Evolutionary conservation across 2,888 invertebrate species (phyloP).

Genomic region (Apamea crenata): DNA sequence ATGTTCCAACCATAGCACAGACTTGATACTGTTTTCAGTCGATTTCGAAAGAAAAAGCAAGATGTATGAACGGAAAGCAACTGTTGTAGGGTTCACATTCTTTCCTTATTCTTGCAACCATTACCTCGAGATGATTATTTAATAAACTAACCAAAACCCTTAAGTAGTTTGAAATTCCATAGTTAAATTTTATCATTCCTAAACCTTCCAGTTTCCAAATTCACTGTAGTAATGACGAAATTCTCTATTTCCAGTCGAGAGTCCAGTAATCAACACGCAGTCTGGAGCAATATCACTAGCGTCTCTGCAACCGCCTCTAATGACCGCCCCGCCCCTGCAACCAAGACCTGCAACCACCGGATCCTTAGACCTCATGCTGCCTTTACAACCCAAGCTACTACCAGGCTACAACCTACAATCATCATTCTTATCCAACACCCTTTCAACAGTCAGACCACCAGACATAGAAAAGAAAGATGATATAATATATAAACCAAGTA

Average conservation of each 20-base stretch:
- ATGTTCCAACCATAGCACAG: conserved; percentile 65
- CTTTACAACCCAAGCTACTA: conserved; percentile 93
- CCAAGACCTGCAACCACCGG: conserved; percentile 93
- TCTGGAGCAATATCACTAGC: conserved; percentile 88
- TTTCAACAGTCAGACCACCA: conserved; percentile 88
- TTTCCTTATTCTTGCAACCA: conserved; percentile 7
- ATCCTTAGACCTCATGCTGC: conserved; percentile 92
- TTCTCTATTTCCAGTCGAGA: conserved; percentile 90
- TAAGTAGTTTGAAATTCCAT: conserved; percentile 13
- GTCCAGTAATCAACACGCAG: conserved; percentile 87
- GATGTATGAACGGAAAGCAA: neutral
- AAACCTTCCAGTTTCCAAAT: conserved; percentile 24
- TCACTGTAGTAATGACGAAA: conserved; percentile 58
- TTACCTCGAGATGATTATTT: neutral
- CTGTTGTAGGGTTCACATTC: neutral
- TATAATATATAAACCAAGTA: conserved; percentile 76
- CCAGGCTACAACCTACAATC: conserved; percentile 90
- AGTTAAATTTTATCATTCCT: neutral
- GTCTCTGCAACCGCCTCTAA: conserved; percentile 88
- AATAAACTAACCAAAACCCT: neutral
- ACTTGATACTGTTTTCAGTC: conserved; percentile 9
- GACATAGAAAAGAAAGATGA: conserved; percentile 78
- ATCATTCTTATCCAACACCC: conserved; percentile 87
- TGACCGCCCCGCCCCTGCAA: conserved; percentile 91
- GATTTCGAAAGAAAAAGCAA: conserved; percentile 34